Evolutionary conservation across 2,888 invertebrate genomes (phyloP).

Genomic region (Leucozona laternaria): DNA sequence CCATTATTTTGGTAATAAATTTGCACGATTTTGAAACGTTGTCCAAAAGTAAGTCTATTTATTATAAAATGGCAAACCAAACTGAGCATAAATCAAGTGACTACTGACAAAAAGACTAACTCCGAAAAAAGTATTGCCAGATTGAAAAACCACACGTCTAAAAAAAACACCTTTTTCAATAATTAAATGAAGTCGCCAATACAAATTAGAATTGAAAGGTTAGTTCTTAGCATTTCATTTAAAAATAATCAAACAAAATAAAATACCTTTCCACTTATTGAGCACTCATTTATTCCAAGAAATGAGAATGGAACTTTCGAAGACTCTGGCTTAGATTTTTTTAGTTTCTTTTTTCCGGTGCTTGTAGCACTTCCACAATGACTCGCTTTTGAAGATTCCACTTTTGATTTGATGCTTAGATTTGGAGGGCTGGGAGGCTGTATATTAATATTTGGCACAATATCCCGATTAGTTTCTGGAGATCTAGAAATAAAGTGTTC

Average conservation of each 20-base stretch:
- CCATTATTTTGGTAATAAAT: no score
- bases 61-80: no score
- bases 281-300: conserved; percentile 71
- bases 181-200: no score
- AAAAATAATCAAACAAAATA: neutral
- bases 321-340: conserved; percentile 41
- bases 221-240: neutral
- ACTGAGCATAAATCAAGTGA: no score
- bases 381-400: conserved; percentile 77
- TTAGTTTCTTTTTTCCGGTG: conserved; percentile 72
- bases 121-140: no score
- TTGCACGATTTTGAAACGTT: no score
- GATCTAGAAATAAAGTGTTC: conserved; percentile 30
- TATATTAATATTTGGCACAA: conserved; percentile 79
- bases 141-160: no score
- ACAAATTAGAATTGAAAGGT: no score
- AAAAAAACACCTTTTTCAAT: no score
- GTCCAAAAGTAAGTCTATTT: no score
- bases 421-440: conserved; percentile 75
- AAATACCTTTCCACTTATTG: conserved; percentile 51
- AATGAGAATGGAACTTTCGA: conserved; percentile 77
- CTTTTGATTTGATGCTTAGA: conserved; percentile 31
- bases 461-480: conserved; percentile 30
- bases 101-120: no score
- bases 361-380: conserved; percentile 73